phyloP scores from a whole-genome alignment of 2,113 vertebrate species.

The Halcyon senegalensis region DNA sequence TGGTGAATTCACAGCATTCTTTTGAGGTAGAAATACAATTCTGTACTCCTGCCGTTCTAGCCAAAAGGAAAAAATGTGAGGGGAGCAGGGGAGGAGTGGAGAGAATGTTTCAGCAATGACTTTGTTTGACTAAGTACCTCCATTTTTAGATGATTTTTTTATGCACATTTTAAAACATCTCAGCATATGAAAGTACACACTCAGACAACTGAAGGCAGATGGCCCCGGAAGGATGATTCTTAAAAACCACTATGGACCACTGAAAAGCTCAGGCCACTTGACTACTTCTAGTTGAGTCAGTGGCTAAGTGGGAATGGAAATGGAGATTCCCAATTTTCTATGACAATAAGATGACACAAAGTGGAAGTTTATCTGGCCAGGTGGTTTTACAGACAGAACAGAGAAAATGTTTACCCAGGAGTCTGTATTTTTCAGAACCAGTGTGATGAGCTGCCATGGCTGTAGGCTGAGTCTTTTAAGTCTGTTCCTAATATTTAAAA shows the following conservation, averaged over 20 bases:
- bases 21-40: neutral
- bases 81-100: fast-evolving
- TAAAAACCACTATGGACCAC: neutral
- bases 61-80: neutral
- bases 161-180: neutral
- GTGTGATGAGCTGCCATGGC: neutral
- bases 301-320: neutral
- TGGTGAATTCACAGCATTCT: neutral
- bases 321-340: neutral
- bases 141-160: neutral
- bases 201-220: neutral
- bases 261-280: neutral
- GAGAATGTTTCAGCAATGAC: neutral
- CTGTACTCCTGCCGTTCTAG: neutral
- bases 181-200: neutral
- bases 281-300: neutral
- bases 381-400: neutral
- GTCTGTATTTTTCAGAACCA: neutral
- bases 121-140: neutral
- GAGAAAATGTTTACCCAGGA: neutral
- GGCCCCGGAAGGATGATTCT: neutral
- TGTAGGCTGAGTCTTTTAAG: neutral
- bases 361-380: neutral
- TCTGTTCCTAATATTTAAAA: neutral
- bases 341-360: neutral